Base-by-base conservation (phyloP, 2,888 invertebrate species). In the Oasisia sp. region DNA sequence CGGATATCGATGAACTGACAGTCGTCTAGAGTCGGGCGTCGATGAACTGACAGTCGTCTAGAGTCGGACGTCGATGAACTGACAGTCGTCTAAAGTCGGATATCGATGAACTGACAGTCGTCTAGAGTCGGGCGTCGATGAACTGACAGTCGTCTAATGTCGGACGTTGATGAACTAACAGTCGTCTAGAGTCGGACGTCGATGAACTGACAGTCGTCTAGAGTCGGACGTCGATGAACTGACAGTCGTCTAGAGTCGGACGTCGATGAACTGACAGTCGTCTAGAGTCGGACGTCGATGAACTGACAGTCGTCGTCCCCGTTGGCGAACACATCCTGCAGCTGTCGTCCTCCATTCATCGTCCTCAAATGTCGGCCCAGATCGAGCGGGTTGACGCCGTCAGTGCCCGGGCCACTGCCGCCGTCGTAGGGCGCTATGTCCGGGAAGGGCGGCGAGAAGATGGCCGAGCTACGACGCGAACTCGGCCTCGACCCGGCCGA, bases 401-500 rank as follows among this genome's bases (percentile, higher is more conserved):
- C 38, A 38, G 74, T 7, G 74, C 27, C 74, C 74, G 89, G 89
- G 90, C 89, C 38, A 38, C 38, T 38, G 58, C 32, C n/a, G 32
- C 32, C 32, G 89, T 56, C 58, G 92, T 50, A 44, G 56, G 74
- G 8, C 38, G 45, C 44, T n/a, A 58, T 45, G 92, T 89, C 91
- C 91, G 90, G 19, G 92, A 44, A 56, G 90, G 90, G 7, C 45
- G 90, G 45, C 12, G 89, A 44, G 50, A 32, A 50, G n/a, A 89
- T 32, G 90, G 45, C 50, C 19, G 92, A 50, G 90, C 50, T 56
- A 19, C 89, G 32, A 19, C 32, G n/a, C 2, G 90, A 92, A 11
- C 45, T 12, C 89, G 89, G 92, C 27, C 89, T 58, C n/a, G 92
- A 92, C 3, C 38, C 44, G 50, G 91, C 27, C n/a, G 92, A 91